These are phyloP conservation scores for Mechanitis mazaeus DNA, from an alignment of 2,888 invertebrate species.

Conservation along the genomic window DNA sequence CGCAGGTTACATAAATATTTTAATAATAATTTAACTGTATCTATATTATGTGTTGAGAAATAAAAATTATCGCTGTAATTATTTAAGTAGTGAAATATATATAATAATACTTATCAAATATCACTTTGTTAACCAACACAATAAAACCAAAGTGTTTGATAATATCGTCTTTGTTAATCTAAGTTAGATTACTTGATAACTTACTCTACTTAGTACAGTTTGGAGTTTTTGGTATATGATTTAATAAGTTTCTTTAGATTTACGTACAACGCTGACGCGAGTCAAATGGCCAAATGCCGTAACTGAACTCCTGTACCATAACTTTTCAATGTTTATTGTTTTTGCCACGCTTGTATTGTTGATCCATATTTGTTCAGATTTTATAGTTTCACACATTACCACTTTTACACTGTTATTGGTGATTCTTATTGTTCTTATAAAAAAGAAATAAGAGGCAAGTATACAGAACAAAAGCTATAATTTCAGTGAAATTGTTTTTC, in stretches of 20 bases:
- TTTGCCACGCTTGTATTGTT: slow-evolving; percentile 39
- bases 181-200: too few relatives aligned
- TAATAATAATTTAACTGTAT: slow-evolving; percentile 1
- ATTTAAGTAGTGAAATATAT: background rate
- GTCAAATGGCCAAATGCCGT: slow-evolving; percentile 21
- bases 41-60: background rate
- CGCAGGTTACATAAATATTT: slow-evolving; percentile 1
- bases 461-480: too few relatives aligned
- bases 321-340: slow-evolving; percentile 34
- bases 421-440: background rate
- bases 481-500: too few relatives aligned
- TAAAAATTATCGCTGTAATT: slow-evolving; percentile 3
- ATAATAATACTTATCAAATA: background rate
- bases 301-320: slow-evolving; percentile 27
- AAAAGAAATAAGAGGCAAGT: background rate
- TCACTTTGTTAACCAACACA: too few relatives aligned
- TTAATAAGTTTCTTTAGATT: slow-evolving; percentile 1
- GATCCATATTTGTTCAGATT: slow-evolving; percentile 41
- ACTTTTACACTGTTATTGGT: slow-evolving; percentile 8
- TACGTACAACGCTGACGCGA: slow-evolving; percentile 9
- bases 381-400: slow-evolving; percentile 29
- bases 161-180: too few relatives aligned
- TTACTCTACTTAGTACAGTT: too few relatives aligned
- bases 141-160: too few relatives aligned
- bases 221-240: background rate